These are phyloP conservation scores for Campoplex capitator DNA, from an alignment of 2,888 invertebrate species.

Conservation along the genomic window DNA sequence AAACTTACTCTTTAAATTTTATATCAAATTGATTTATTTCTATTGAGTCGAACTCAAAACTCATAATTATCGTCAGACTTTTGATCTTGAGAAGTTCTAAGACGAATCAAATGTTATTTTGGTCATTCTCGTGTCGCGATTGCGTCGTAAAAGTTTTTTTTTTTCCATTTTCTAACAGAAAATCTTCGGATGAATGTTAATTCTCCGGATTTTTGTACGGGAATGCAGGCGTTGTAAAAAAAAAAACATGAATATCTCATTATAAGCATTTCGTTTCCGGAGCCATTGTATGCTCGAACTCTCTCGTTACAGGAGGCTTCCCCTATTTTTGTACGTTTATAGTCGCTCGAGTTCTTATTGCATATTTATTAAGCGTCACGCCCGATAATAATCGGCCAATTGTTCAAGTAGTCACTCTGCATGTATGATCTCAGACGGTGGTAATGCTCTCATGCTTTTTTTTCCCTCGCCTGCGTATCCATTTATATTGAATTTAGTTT, in stretches of 20 bases:
- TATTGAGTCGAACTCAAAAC: not conserved
- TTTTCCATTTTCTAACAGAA: no score
- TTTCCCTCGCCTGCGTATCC: not conserved
- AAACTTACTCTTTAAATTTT: not conserved
- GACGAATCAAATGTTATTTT: no score
- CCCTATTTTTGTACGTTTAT: constrained; percentile 16
- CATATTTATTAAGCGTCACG: constrained; percentile 79
- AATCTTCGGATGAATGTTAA: not conserved
- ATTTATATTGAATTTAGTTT: constrained; percentile 6
- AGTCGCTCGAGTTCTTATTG: constrained; percentile 67
- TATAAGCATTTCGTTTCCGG: constrained; percentile 23
- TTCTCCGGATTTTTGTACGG: not conserved
- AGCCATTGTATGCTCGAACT: constrained; percentile 32
- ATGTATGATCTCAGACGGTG: not conserved
- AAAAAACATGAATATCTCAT: not conserved
- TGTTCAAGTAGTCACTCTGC: constrained; percentile 70
- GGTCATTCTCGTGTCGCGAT: not conserved
- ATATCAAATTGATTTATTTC: not conserved
- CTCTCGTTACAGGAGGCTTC: constrained; percentile 44
- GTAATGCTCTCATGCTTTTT: not conserved
- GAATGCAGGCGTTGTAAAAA: not conserved
- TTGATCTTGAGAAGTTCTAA: no score
- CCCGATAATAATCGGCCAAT: constrained; percentile 77
- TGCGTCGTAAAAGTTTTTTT: not conserved
- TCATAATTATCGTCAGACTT: no score